Conservation (phyloP, 1,140 invertebrate species). For the Diuraphis noxia region DNA sequence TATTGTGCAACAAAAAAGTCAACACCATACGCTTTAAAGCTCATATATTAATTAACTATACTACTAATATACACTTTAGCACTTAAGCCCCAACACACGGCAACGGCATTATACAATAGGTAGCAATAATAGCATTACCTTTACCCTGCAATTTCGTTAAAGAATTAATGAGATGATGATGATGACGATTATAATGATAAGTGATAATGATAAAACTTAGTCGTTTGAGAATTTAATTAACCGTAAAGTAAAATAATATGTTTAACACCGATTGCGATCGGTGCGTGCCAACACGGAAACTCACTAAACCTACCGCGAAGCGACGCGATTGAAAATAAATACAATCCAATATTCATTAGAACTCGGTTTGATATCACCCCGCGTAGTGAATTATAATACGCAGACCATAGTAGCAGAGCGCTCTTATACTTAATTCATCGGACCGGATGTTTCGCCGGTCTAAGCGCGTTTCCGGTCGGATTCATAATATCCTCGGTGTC, state of each 20-base stretch:
- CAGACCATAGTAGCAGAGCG: not conserved
- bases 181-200: no score
- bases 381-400: not conserved
- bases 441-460: constrained; percentile 44
- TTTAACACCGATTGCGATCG: not conserved
- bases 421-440: constrained; percentile 33
- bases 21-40: not conserved
- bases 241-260: constrained; percentile 17
- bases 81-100: not conserved
- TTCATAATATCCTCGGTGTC: constrained; percentile 18
- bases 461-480: constrained; percentile 44
- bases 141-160: not conserved
- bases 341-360: constrained; percentile 15
- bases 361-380: not conserved
- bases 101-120: not conserved
- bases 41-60: not conserved
- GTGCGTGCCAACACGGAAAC: not conserved
- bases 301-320: not conserved
- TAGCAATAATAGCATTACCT: not conserved
- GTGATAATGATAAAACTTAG: not conserved
- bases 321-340: constrained; percentile 10
- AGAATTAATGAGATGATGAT: not conserved
- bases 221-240: not conserved
- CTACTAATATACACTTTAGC: not conserved
- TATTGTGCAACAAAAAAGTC: not conserved